Conservation (phyloP, 2,113 vertebrate species). For the Laticauda colubrina region DNA sequence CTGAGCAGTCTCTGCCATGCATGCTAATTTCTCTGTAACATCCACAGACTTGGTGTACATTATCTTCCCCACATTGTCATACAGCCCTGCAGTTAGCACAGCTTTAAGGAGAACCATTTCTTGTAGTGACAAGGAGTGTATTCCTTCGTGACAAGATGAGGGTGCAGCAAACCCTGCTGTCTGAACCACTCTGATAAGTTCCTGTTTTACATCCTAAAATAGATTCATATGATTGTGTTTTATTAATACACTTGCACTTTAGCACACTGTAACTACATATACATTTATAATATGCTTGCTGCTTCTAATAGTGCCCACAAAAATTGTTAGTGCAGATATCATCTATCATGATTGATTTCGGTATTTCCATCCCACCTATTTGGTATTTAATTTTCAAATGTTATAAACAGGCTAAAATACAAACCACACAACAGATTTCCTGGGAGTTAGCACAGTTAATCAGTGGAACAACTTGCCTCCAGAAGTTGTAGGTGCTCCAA, state of each 20-base stretch:
- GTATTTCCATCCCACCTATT: background rate
- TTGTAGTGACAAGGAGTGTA: constrained; percentile 67
- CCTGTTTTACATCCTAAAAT: constrained; percentile 87
- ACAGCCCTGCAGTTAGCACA: constrained; percentile 88
- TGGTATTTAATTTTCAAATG: background rate
- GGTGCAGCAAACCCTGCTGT: constrained; percentile 82
- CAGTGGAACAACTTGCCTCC: background rate
- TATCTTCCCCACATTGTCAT: constrained; percentile 89
- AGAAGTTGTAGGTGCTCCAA: background rate
- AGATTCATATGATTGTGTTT: background rate
- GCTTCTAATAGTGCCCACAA: background rate
- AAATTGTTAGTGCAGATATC: background rate
- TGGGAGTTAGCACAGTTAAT: background rate
- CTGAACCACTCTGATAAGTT: constrained; percentile 87
- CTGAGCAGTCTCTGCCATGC: constrained; percentile 88
- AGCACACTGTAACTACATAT: background rate
- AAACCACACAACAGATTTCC: background rate
- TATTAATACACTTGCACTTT: background rate
- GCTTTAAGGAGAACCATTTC: constrained; percentile 86
- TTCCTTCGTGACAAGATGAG: constrained; percentile 20
- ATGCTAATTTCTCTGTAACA: constrained; percentile 83
- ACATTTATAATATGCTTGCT: background rate
- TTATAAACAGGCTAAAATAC: background rate
- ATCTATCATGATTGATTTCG: background rate
- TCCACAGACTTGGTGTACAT: constrained; percentile 84